These are phyloP conservation scores for Entelurus aequoreus DNA, from an alignment of 2,113 vertebrate genomes.

Conservation along the genomic window DNA sequence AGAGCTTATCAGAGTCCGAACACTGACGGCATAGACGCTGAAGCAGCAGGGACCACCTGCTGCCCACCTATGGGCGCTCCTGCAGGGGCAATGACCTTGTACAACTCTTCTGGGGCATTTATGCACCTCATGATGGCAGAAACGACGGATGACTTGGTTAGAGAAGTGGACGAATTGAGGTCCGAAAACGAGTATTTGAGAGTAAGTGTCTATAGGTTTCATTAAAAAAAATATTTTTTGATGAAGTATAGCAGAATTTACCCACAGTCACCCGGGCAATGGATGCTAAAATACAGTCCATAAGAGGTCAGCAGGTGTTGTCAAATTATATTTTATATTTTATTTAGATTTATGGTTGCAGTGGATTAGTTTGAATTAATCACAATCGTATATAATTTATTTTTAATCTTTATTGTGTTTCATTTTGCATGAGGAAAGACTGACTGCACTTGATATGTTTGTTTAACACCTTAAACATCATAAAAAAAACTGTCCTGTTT, in stretches of 20 bases:
- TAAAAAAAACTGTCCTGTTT: no score
- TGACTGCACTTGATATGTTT: no score
- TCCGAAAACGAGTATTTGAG: slow-evolving; percentile 98
- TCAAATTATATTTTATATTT: no score
- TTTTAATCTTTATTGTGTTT: no score
- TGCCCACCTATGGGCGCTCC: slow-evolving; percentile 46
- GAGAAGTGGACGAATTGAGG: slow-evolving; percentile 91
- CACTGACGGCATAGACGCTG: slow-evolving; percentile 9
- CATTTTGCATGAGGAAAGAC: no score
- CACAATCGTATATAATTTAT: no score
- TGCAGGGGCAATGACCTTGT: slow-evolving; percentile 59
- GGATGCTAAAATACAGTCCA: no score
- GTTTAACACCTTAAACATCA: no score
- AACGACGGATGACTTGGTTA: slow-evolving; percentile 77
- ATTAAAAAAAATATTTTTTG: background rate
- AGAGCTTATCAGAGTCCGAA: slow-evolving; percentile 38
- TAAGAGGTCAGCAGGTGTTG: no score
- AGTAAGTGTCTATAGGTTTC: slow-evolving; percentile 64
- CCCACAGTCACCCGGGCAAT: no score
- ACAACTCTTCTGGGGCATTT: slow-evolving; percentile 19
- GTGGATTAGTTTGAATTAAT: no score
- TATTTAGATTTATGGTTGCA: no score
- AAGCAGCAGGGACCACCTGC: slow-evolving; percentile 39
- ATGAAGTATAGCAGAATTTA: background rate
- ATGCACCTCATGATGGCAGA: slow-evolving; percentile 78